phyloP scores from a whole-genome alignment of 1,140 invertebrate genomes.

The Lepeophtheirus salmonis region DNA sequence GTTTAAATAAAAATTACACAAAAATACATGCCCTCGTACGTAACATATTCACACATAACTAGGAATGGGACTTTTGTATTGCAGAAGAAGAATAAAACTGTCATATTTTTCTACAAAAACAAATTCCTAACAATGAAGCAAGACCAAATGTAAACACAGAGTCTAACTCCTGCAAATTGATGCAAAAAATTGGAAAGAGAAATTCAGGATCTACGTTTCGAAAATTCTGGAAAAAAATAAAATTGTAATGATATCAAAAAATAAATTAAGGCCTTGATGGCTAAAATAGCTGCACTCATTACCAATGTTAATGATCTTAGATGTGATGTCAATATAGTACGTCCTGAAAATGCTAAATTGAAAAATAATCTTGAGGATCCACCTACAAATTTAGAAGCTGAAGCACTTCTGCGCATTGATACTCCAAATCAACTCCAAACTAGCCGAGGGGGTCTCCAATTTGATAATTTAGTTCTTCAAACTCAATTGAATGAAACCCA shows the following conservation, averaged over 20 bases:
- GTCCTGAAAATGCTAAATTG: neutral
- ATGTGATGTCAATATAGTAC: neutral
- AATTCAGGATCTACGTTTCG: slow-evolving; percentile 56
- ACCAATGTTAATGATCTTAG: neutral
- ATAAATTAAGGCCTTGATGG: neutral
- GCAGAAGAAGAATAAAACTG: too few species aligned
- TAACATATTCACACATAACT: too few species aligned
- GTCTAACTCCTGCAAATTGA: slow-evolving; percentile 90
- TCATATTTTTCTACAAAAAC: too few species aligned
- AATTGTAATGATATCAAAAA: neutral
- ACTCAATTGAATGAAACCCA: slow-evolving; percentile 76
- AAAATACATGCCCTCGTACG: too few species aligned
- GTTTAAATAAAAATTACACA: too few species aligned
- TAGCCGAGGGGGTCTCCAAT: slow-evolving; percentile 70
- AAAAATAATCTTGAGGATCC: slow-evolving; percentile 42
- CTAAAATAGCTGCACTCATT: neutral
- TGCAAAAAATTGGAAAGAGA: slow-evolving; percentile 58
- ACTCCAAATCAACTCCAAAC: slow-evolving; percentile 79
- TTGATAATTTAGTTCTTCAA: slow-evolving; percentile 45
- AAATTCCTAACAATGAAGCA: too few species aligned
- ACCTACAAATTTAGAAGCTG: slow-evolving; percentile 67
- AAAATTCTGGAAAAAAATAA: slow-evolving; percentile 32
- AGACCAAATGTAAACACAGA: too few species aligned
- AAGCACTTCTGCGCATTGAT: slow-evolving; percentile 73
- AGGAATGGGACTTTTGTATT: too few species aligned